Conservation (phyloP, 1,140 invertebrate genomes). For the Euglossa dilemma region DNA sequence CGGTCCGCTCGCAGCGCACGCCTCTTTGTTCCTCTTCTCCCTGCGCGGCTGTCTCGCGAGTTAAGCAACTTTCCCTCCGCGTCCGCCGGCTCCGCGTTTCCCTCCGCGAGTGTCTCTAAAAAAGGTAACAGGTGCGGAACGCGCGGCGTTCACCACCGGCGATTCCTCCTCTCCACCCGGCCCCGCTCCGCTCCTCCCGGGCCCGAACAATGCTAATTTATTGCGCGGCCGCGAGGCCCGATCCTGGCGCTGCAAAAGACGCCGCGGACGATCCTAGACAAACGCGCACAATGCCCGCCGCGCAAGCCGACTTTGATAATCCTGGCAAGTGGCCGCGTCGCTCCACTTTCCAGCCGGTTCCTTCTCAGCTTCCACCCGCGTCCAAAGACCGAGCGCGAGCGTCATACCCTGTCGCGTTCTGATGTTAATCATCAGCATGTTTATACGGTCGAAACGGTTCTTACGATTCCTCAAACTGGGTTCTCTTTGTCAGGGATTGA, state of each 20-base stretch:
- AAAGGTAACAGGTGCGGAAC: constrained; percentile 71
- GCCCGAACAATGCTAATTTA: constrained; percentile 62
- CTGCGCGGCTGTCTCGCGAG: background rate
- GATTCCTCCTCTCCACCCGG: background rate
- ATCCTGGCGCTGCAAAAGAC: constrained; percentile 26
- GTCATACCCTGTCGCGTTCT: too few species aligned
- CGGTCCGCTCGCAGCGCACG: background rate
- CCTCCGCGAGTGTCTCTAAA: constrained; percentile 46
- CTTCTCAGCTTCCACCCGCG: background rate
- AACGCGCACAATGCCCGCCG: constrained; percentile 47
- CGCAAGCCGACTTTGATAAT: constrained; percentile 4
- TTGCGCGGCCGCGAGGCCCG: constrained; percentile 30
- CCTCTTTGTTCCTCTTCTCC: constrained; percentile 24
- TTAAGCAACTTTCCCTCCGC: constrained; percentile 26
- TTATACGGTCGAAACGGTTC: too few species aligned
- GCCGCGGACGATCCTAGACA: constrained; percentile 48
- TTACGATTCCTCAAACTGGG: too few species aligned
- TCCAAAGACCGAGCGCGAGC: too few species aligned
- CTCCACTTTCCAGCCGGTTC: background rate
- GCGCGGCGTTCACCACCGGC: constrained; percentile 33
- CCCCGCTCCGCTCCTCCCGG: background rate
- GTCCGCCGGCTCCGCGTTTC: constrained; percentile 5
- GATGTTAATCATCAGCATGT: too few species aligned
- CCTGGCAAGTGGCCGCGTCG: constrained; percentile 32
- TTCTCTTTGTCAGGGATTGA: too few species aligned